Evolutionary conservation across 2,888 invertebrate genomes (phyloP).

Genomic region (Scaptomyza reducta): DNA sequence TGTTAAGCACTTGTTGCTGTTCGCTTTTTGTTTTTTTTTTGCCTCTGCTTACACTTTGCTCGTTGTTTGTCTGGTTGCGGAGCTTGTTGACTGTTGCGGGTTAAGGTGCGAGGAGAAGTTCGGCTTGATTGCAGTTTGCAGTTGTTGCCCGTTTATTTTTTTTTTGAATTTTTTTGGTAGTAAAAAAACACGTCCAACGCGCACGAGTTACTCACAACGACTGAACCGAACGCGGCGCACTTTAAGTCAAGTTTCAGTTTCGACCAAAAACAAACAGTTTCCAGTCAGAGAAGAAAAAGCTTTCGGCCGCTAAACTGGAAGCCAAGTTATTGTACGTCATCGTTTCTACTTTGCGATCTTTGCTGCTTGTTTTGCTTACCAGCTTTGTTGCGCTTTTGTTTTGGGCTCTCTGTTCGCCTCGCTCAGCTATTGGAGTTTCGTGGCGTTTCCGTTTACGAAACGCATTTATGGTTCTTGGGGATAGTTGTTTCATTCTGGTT

Average conservation of each 20-base stretch:
- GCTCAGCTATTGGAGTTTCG: constrained; percentile 35
- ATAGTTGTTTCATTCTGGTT: neutral
- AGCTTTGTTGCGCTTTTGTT: constrained; percentile 64
- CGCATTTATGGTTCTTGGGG: constrained; percentile 38
- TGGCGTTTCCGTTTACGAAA: constrained; percentile 62
- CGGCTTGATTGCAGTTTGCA: constrained; percentile 45
- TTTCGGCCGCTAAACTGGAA: constrained; percentile 58
- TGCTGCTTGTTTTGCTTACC: constrained; percentile 62
- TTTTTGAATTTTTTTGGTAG: constrained; percentile 28
- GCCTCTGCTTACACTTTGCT: constrained; percentile 50
- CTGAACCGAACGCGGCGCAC: constrained; percentile 50
- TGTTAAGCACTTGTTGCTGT: constrained; percentile 48
- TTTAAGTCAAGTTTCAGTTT: constrained; percentile 51
- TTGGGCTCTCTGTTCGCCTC: constrained; percentile 60
- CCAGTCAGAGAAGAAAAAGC: constrained; percentile 46
- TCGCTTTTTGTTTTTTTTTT: constrained; percentile 12
- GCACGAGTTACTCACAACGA: constrained; percentile 75
- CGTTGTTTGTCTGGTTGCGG: constrained; percentile 19
- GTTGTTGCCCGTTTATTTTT: constrained; percentile 47
- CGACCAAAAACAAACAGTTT: constrained; percentile 20
- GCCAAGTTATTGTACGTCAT: constrained; percentile 58
- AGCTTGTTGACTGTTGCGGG: constrained; percentile 7
- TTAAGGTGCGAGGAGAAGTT: constrained; percentile 23
- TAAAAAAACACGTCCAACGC: constrained; percentile 67
- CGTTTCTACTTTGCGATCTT: constrained; percentile 62